Evolutionary conservation across 2,888 invertebrate genomes (phyloP).

Genomic region (Odontothrips loti): DNA sequence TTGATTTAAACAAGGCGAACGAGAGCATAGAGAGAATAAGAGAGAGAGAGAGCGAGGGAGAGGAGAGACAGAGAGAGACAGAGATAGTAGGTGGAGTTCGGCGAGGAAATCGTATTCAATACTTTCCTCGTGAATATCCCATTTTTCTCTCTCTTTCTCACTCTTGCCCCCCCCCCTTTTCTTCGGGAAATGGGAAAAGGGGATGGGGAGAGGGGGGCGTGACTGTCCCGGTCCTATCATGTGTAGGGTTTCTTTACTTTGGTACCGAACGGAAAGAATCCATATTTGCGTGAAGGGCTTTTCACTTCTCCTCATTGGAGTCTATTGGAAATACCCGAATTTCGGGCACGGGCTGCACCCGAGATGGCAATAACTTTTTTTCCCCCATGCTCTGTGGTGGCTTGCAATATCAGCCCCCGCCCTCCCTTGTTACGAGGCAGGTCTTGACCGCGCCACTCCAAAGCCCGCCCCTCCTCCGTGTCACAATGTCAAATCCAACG

Average conservation of each 20-base stretch:
- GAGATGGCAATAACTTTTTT: no score
- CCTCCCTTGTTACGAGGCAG: no score
- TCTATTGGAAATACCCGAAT: no score
- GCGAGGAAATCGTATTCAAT: no score
- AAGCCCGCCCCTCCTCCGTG: background rate
- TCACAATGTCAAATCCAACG: slow-evolving; percentile 12
- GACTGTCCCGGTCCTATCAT: background rate
- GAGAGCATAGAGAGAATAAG: background rate
- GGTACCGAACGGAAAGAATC: background rate
- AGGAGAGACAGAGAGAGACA: background rate
- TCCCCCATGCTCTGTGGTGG: no score
- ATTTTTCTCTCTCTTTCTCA: background rate
- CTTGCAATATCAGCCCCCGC: no score
- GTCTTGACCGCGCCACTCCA: background rate
- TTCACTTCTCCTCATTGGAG: no score
- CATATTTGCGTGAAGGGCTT: background rate
- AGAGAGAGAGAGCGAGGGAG: background rate
- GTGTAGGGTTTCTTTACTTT: background rate
- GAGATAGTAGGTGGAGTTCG: background rate
- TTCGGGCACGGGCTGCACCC: no score
- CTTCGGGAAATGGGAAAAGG: background rate
- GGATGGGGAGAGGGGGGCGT: no score
- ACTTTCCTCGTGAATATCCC: no score
- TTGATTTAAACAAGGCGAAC: no score
- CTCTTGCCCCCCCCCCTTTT: background rate